A percentile compares a stretch with the other conserved stretches of the same genome.
These are phyloP conservation scores for Sycophila sp. DNA, from an alignment of 1,140 invertebrate species.

Conservation along the genomic window DNA sequence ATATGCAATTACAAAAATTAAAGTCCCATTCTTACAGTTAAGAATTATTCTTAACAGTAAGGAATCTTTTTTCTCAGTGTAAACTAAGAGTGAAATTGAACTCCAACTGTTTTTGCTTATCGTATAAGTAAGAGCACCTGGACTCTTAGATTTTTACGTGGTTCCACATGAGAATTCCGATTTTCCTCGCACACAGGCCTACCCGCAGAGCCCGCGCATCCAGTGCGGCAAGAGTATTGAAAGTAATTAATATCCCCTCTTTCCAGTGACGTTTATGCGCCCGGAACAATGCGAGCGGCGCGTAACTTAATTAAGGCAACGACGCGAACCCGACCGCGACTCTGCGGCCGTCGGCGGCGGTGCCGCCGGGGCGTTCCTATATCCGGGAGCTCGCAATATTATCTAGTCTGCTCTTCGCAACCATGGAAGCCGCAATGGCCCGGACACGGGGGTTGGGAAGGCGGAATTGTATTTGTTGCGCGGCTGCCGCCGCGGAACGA, in stretches of 20 bases:
- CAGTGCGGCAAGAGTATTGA: constrained; percentile 51
- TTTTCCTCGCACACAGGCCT: too few species aligned
- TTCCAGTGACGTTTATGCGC: constrained; percentile 61
- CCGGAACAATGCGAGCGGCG: constrained; percentile 59
- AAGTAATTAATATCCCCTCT: constrained; percentile 63
- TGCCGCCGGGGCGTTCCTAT: constrained; percentile 43
- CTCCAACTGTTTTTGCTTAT: too few species aligned
- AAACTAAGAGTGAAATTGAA: too few species aligned
- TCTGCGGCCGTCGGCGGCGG: constrained; percentile 53
- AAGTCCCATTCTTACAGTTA: too few species aligned
- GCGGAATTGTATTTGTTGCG: constrained; percentile 63
- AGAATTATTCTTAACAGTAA: too few species aligned
- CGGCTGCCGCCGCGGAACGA: constrained; percentile 40
- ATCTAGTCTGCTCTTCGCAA: constrained; percentile 59
- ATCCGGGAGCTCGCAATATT: constrained; percentile 59
- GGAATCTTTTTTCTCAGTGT: too few species aligned
- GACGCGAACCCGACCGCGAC: constrained; percentile 62
- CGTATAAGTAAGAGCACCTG: too few species aligned
- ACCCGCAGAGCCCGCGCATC: too few species aligned
- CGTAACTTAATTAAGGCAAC: constrained; percentile 68
- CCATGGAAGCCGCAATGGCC: constrained; percentile 54
- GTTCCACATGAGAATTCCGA: too few species aligned
- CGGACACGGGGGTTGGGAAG: constrained; percentile 19
- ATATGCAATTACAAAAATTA: too few species aligned
- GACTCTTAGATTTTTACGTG: too few species aligned